A percentile compares a stretch with the other conserved stretches of the same genome.
Evolutionary conservation across 2,113 vertebrate genomes (phyloP).

Genomic region (Enhydra lutris): DNA sequence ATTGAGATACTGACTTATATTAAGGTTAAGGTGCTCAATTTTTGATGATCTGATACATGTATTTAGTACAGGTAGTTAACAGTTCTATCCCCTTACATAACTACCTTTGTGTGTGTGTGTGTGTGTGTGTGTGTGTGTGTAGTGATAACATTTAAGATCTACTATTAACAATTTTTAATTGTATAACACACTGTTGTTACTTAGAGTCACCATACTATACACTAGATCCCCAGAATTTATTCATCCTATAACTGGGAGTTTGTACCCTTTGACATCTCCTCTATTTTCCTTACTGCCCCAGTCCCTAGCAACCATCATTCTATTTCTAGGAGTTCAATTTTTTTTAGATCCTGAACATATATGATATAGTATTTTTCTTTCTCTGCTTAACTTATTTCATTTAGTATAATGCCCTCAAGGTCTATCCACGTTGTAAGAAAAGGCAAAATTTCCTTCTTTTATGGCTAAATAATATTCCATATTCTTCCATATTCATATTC

Average conservation of each 20-base stretch:
- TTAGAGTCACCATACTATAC: background rate
- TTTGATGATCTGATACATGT: background rate
- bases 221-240: background rate
- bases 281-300: background rate
- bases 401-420: background rate
- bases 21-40: background rate
- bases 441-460: background rate
- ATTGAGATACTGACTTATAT: background rate
- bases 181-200: background rate
- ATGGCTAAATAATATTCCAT: background rate
- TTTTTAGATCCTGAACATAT: background rate
- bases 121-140: background rate
- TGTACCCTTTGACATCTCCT: background rate
- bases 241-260: background rate
- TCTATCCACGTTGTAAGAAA: background rate
- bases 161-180: background rate
- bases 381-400: background rate
- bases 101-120: background rate
- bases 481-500: background rate
- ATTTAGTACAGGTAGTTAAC: background rate
- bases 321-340: background rate
- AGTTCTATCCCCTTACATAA: background rate
- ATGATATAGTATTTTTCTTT: background rate
- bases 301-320: background rate
- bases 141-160: background rate